Evolutionary conservation across 2,797 vertebrate genomes (phyloP), one percentile per base, ranked within the genome.

Genomic region (Pipistrellus nathusii): DNA sequence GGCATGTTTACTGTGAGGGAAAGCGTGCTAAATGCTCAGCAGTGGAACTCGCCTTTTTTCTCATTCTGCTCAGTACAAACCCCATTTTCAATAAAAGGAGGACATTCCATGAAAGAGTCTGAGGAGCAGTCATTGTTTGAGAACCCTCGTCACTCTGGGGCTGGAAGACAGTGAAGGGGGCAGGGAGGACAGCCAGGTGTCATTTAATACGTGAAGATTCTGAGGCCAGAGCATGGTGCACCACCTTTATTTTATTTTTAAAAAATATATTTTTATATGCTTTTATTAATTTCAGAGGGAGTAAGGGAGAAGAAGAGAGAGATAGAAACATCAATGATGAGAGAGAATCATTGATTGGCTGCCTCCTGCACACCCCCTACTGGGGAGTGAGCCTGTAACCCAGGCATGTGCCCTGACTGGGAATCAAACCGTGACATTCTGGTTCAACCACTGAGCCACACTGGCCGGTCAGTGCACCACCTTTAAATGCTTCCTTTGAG

Each of bases 61-160:
- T 13, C 17, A 44, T 8, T 71, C n/a, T 76, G n/a, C 14, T 93
- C 64, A 57, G 88, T 86, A 14, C 72, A 84, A 90, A 57, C 9
- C 21, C 44, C 17, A 8, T 6, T 57, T 88, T 78, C 91, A 68
- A 17, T 44, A 64, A 95, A 91, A 64, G 17, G 75, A 82, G 27
- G 48, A 46, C 59, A 21, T 51, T 68, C 95, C 98, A 88, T 98
- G 97, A 98, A 98, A 97, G 92, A 98, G 98, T 97, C 97, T 98
- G 93, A 94, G 95, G 25, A 62, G 25, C 59, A 38, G 97, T 98
- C 98, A 98, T 99, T 98, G 97, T 98, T 84, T 98, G 98, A 98
- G 98, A 98, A 97, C 98, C 97, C 97, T 97, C 97, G 96, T 98
- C 97, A 97, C 97, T 95, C 96, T 95, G 96, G 90, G 93, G 97